Evolutionary conservation across 2,797 vertebrate species (phyloP).

Genomic region (Dromococcyx pavoninus): DNA sequence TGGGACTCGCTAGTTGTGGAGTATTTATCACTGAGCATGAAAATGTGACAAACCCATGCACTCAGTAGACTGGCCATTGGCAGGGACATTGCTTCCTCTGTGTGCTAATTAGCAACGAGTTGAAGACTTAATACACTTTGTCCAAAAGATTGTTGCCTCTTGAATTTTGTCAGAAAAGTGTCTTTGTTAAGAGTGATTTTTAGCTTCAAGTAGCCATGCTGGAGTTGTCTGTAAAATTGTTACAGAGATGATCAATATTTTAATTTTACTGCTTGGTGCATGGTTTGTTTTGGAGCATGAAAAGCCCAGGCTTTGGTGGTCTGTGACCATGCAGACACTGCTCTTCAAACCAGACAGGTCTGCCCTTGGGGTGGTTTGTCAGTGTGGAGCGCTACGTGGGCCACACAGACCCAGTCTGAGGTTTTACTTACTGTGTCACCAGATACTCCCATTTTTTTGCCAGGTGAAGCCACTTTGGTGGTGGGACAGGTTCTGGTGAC

Average conservation of each 20-base stretch:
- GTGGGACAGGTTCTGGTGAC: neutral
- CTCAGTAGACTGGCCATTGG: neutral
- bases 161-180: neutral
- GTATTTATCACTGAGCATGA: neutral
- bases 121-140: neutral
- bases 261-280: neutral
- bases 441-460: neutral
- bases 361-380: neutral
- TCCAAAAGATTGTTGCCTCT: neutral
- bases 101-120: neutral
- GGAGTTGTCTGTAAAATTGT: neutral
- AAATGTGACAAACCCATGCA: accelerated
- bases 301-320: neutral
- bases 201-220: neutral
- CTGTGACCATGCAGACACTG: accelerated
- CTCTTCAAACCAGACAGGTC: neutral
- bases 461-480: neutral
- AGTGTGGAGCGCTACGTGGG: accelerated
- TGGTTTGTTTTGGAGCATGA: neutral
- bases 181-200: neutral
- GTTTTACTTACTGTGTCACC: neutral
- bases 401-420: neutral
- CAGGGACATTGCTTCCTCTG: neutral
- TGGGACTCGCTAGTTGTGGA: neutral
- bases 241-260: neutral